Conservation (phyloP, 2,888 invertebrate species). For the Nasonia oneida region DNA sequence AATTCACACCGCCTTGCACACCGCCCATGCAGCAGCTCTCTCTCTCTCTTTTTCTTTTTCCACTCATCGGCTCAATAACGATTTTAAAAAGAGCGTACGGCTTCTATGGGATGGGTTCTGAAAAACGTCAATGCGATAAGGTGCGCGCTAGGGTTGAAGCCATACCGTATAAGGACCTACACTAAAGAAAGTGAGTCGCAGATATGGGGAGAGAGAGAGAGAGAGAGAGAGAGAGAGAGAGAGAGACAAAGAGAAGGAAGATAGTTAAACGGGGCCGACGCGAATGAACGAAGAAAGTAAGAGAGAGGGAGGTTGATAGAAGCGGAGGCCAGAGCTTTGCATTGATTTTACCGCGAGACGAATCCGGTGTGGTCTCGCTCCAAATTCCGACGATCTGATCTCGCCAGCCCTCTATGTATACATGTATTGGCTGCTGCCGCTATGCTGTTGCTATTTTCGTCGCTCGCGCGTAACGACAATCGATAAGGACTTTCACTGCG, state of each 20-base stretch:
- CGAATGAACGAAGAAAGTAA: neutral
- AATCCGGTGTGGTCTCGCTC: neutral
- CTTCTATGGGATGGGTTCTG: neutral
- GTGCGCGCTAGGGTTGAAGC: neutral
- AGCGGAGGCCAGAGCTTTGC: neutral
- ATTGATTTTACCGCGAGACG: slow-evolving; percentile 40
- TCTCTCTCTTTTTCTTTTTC: too few relatives aligned
- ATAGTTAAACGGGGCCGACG: neutral
- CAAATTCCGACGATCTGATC: slow-evolving; percentile 11
- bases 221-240: too few relatives aligned
- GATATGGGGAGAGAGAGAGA: neutral
- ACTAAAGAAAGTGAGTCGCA: neutral
- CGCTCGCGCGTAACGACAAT: neutral
- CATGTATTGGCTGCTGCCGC: neutral
- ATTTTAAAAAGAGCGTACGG: slow-evolving; percentile 7
- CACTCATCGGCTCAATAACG: slow-evolving; percentile 20
- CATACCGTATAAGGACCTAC: neutral
- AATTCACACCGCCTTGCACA: too few relatives aligned
- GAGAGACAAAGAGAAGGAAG: neutral
- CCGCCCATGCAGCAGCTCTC: too few relatives aligned
- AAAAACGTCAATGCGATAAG: slow-evolving; percentile 25
- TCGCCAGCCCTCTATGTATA: neutral
- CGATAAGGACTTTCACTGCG: slow-evolving; percentile 40
- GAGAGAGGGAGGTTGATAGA: neutral
- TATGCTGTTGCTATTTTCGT: slow-evolving; percentile 24